Conservation (phyloP, 2,888 invertebrate genomes). For the Plusia festucae region DNA sequence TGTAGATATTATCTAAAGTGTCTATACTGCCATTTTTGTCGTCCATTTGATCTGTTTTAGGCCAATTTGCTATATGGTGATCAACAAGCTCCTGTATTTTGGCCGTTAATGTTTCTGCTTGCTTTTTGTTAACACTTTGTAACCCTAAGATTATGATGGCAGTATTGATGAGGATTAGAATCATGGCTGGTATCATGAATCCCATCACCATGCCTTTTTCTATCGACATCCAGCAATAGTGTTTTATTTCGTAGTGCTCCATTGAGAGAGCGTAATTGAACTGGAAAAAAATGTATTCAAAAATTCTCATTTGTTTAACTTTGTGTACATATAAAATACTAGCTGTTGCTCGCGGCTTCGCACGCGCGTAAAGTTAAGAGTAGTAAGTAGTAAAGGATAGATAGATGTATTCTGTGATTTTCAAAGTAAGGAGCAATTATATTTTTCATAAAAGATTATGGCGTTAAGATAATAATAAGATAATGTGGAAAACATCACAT, state of each 20-base stretch:
- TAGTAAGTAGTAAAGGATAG: too few relatives aligned
- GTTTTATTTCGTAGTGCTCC: conserved; percentile 92
- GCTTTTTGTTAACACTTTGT: conserved; percentile 83
- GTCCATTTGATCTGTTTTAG: conserved; percentile 72
- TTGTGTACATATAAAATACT: too few relatives aligned
- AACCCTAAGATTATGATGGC: conserved; percentile 89
- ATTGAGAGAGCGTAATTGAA: conserved; percentile 91
- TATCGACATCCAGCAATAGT: conserved; percentile 94
- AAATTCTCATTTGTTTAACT: background rate
- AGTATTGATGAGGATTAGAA: conserved; percentile 91
- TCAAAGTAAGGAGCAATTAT: too few relatives aligned
- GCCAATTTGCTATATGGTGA: conserved; percentile 81
- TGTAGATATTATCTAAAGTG: conserved; percentile 77
- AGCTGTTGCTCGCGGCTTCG: too few relatives aligned
- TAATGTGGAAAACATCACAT: too few relatives aligned
- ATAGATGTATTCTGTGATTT: too few relatives aligned
- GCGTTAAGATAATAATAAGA: too few relatives aligned
- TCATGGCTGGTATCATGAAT: conserved; percentile 92
- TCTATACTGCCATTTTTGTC: conserved; percentile 78
- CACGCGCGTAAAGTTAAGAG: too few relatives aligned
- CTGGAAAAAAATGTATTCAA: conserved; percentile 70
- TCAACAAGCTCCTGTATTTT: conserved; percentile 85
- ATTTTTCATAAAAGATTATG: too few relatives aligned
- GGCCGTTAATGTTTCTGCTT: conserved; percentile 81
- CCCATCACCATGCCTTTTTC: conserved; percentile 94